Evolutionary conservation across 2,113 vertebrate genomes (phyloP).

Genomic region (Carollia perspicillata): DNA sequence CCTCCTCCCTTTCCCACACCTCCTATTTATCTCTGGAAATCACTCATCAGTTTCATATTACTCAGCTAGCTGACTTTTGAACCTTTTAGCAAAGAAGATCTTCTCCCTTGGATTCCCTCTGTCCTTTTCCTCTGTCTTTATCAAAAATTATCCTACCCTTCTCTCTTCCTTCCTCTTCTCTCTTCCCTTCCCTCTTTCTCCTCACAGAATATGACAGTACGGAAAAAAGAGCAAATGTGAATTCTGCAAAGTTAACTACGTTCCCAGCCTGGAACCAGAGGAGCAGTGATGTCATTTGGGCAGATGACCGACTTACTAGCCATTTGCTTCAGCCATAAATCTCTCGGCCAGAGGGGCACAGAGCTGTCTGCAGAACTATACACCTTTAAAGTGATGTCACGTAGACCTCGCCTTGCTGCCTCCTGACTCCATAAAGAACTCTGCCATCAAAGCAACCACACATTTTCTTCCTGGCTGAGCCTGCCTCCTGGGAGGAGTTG

Average conservation of each 20-base stretch:
- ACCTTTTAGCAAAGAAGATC: neutral
- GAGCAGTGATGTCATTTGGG: neutral
- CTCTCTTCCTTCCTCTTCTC: neutral
- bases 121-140: neutral
- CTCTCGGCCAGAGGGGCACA: neutral
- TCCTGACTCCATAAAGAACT: neutral
- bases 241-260: neutral
- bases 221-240: neutral
- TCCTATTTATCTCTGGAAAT: neutral
- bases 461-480: neutral
- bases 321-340: neutral
- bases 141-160: neutral
- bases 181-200: neutral
- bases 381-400: neutral
- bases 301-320: neutral
- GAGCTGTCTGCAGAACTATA: neutral
- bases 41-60: neutral
- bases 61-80: neutral
- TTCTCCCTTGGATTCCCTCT: neutral
- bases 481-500: neutral
- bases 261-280: neutral
- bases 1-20: neutral
- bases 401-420: neutral
- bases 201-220: neutral
- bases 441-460: neutral